phyloP scores from a whole-genome alignment of 1,140 invertebrate genomes.

The Drosophila suzukii region DNA sequence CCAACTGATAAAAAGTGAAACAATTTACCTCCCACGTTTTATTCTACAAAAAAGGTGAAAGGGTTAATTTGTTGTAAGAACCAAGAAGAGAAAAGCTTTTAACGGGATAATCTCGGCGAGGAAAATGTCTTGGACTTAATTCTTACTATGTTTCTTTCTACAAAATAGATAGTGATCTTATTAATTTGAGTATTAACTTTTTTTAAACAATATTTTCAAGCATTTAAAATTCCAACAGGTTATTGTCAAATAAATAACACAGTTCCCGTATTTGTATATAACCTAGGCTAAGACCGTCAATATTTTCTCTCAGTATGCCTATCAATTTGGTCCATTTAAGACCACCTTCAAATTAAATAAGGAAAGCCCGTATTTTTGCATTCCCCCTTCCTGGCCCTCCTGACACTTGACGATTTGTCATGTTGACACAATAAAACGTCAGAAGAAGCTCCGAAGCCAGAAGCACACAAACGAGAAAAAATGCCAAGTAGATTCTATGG shows the following conservation, averaged over 20 bases:
- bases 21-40: conserved; percentile 19
- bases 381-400: conserved; percentile 7
- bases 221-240: no score
- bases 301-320: not conserved
- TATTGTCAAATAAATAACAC: no score
- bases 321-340: conserved; percentile 65
- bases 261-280: no score
- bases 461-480: conserved; percentile 29
- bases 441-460: conserved; percentile 32
- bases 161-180: no score
- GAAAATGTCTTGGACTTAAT: no score
- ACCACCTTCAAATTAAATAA: conserved; percentile 70
- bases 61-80: not conserved
- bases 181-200: no score
- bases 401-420: conserved; percentile 79
- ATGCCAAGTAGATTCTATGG: conserved; percentile 65
- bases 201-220: no score
- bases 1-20: conserved; percentile 36
- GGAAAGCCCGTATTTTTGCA: conserved; percentile 23
- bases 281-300: no score
- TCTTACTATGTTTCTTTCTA: not conserved
- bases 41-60: conserved; percentile 21
- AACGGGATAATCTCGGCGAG: not conserved
- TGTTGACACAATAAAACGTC: conserved; percentile 79
- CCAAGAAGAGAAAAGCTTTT: no score